Evolutionary conservation across 2,113 vertebrate species (phyloP), one percentile per base, ranked within the genome.

Genomic region (Triplophysa tibetana): DNA sequence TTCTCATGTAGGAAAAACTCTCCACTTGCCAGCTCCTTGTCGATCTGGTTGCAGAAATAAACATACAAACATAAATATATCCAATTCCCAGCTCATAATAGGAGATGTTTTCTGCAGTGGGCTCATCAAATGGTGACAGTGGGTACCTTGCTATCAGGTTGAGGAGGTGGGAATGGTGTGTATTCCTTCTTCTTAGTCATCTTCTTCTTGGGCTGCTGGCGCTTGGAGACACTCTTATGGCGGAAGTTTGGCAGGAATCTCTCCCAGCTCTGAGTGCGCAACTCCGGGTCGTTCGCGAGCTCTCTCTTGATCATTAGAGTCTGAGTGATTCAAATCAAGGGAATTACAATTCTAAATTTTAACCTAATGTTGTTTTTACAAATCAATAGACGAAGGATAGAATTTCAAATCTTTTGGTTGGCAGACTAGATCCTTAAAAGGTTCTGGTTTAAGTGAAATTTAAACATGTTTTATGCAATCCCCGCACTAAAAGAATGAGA

Each of bases 221-320:
- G 95, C 86, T 98, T 99, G 84, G 93, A 91, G 82, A 98, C 88
- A 88, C 96, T 97, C 87, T 97, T 98, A 87, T 93, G 93, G 68
- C 95, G 95, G 90, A 99, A 99, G 72, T 94, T 94, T 1, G 98
- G 98, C 85, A 99, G 92, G 91, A 99, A 99, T 54, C 97, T 93
- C 72, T 98, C 96, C 98, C 98, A 99, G 83, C 86, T 97, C 86
- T 98, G 95, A 60, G 77, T 61, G 75, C 95, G 90, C 78, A 99
- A 91, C 54, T 97, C 96, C 0, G 96, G 91, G 89, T 99, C 97
- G 87, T 94, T 97, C 81, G 95, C 88, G 61, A 99, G 90, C 85
- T 99, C 98, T 29, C 93, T 92, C 87, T 99, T 99, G 91, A 99
- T 99, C 97, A 99, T 99, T 87, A 99, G 88, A 0, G 96, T 96